Conservation (phyloP, 2,888 invertebrate genomes). For the Acleris literana region DNA sequence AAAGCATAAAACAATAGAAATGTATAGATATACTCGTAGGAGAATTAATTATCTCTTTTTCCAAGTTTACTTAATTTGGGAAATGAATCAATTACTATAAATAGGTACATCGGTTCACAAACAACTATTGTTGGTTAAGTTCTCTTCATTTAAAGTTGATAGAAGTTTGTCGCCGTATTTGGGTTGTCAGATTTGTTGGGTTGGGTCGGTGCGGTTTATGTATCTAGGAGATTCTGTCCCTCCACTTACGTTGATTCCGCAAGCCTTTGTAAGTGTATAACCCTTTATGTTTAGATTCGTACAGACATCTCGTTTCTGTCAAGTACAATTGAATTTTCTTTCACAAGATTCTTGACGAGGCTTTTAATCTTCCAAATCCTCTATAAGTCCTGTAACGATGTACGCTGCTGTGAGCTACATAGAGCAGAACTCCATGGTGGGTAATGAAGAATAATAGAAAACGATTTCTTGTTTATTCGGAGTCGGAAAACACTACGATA, state of each 20-base stretch:
- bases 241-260: slow-evolving; percentile 37
- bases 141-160: slow-evolving; percentile 39
- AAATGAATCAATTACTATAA: slow-evolving; percentile 7
- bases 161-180: slow-evolving; percentile 36
- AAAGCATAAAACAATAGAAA: too few relatives aligned
- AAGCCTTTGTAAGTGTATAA: slow-evolving; percentile 40
- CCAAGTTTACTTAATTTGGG: too few relatives aligned
- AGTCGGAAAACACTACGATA: slow-evolving; percentile 4
- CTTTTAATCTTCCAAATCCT: slow-evolving; percentile 28
- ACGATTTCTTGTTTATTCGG: slow-evolving; percentile 22
- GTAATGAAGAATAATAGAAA: slow-evolving; percentile 24
- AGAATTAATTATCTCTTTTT: too few relatives aligned
- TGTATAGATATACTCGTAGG: too few relatives aligned
- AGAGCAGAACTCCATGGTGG: slow-evolving; percentile 1
- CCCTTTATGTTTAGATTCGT: slow-evolving; percentile 27
- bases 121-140: slow-evolving; percentile 40
- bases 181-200: slow-evolving; percentile 37
- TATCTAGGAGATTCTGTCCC: slow-evolving; percentile 39
- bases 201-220: slow-evolving; percentile 34
- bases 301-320: slow-evolving; percentile 25
- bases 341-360: slow-evolving; percentile 16
- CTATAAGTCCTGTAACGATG: slow-evolving; percentile 18
- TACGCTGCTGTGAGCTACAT: slow-evolving; percentile 17
- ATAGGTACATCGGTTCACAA: slow-evolving; percentile 11
- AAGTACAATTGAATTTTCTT: slow-evolving; percentile 40